Evolutionary conservation across 92 coral and sea anemone genomes (phyloP), one percentile per base, ranked within the genome.

Genomic region (Bergia puertoricense): DNA sequence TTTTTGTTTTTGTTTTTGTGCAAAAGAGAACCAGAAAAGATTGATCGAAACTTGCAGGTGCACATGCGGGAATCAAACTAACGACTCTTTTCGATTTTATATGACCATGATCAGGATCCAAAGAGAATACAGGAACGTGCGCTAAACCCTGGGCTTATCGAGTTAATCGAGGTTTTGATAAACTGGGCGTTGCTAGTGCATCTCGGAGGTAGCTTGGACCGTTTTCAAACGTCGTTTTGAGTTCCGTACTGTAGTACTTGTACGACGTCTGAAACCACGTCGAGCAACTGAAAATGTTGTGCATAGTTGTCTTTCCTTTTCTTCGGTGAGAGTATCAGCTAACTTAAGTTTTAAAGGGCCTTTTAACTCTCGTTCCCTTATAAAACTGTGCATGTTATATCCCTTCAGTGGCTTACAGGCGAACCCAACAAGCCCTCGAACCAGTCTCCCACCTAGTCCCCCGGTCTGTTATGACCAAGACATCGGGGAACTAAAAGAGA

Each of bases 381-480:
- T 76, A 10, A 43, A 23, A 36, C 79, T 30, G 30, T 30, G 30
- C 57, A 18, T 45, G 37, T 7, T 48, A 16, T 9, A 59, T 59
- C 40, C 56, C 36, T 45, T 59, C 88, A 90, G 94, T 48, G 38
- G 85, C 51, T 86, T 92, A 23, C 90, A 83, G 3, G 90, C 65
- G 23, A 89, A 88, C 30, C 92, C 89, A n/a, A 68, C 88, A 50
- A 95, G 98, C 65, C 98, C 98, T 65, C 92, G 96, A 14, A 89
- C 89, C 88, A 95, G 98, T 79, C 98, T 92, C 51, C 98, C 98
- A 38, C 96, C 98, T 89, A 93, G 96, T 89, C 98, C 98, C 38
- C 88, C 91, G 85, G 86, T 69, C 66, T 90, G 92, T 65, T 94
- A 90, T 54, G 98, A 95, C 10, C 94, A 91, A 65, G 96, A 92